phyloP scores from a whole-genome alignment of 2,797 vertebrate species.

The Tinamus major region DNA sequence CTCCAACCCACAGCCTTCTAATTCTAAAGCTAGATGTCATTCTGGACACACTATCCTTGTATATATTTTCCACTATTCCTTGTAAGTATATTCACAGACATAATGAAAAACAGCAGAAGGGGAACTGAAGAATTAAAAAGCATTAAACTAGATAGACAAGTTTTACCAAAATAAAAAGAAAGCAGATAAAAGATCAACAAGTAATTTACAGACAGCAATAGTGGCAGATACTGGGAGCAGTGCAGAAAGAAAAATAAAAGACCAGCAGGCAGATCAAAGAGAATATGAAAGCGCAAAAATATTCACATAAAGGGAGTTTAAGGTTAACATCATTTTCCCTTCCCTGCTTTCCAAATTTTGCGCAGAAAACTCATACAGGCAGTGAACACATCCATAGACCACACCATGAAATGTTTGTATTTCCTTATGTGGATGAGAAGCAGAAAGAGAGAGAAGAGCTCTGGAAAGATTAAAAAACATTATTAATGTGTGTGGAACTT shows the following conservation, averaged over 20 bases:
- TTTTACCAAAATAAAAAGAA: not conserved
- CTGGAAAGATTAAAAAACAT: not conserved
- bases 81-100: not conserved
- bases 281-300: not conserved
- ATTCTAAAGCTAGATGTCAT: not conserved
- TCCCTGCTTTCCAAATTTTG: not conserved
- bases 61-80: not conserved
- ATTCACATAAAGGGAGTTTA: not conserved
- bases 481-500: not conserved
- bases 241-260: not conserved
- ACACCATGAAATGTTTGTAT: not conserved
- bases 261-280: not conserved
- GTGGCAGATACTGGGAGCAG: not conserved
- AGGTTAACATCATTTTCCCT: not conserved
- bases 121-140: not conserved
- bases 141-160: not conserved
- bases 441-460: not conserved
- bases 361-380: not conserved
- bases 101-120: not conserved
- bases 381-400: not conserved
- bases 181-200: not conserved
- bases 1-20: not conserved
- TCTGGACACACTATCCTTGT: not conserved
- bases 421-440: not conserved
- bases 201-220: not conserved